phyloP scores from a whole-genome alignment of 2,797 vertebrate genomes.

The Loriculus beryllinus region DNA sequence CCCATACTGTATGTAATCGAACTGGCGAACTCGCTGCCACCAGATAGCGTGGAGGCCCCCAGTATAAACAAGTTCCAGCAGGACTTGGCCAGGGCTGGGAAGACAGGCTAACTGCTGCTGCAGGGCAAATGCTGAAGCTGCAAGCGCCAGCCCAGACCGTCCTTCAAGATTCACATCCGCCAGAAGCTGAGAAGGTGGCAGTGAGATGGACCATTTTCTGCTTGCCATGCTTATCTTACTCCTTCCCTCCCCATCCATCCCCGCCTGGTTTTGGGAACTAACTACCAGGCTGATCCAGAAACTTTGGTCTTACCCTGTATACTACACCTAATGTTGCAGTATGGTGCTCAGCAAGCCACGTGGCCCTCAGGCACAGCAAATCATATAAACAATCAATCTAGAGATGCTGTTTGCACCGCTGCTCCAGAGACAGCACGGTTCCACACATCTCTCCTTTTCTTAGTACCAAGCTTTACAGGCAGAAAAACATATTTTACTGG shows the following conservation, averaged over 20 bases:
- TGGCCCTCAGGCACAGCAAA: not conserved
- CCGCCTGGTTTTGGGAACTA: not conserved
- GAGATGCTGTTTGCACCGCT: not conserved
- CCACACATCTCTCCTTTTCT: not conserved
- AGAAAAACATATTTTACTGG: not conserved
- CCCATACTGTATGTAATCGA: accelerated
- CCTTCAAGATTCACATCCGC: not conserved
- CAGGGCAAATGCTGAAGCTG: not conserved
- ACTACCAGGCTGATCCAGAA: not conserved
- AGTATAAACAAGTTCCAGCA: not conserved
- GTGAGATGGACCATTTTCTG: not conserved
- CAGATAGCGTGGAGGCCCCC: not conserved
- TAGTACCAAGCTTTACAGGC: not conserved
- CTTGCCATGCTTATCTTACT: not conserved
- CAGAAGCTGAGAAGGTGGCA: not conserved
- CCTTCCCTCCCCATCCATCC: not conserved
- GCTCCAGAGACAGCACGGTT: not conserved
- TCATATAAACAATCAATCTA: accelerated
- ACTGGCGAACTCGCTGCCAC: not conserved
- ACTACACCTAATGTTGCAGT: accelerated
- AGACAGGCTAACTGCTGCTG: not conserved
- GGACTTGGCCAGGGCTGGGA: not conserved
- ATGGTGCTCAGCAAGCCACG: accelerated
- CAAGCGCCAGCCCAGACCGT: not conserved
- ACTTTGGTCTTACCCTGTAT: not conserved